Percentiles rank a stretch among this genome's conserved stretches.
These are phyloP conservation scores for Sebastes wilsoni DNA, from an alignment of 2,797 vertebrate genomes.

Conservation along the genomic window DNA sequence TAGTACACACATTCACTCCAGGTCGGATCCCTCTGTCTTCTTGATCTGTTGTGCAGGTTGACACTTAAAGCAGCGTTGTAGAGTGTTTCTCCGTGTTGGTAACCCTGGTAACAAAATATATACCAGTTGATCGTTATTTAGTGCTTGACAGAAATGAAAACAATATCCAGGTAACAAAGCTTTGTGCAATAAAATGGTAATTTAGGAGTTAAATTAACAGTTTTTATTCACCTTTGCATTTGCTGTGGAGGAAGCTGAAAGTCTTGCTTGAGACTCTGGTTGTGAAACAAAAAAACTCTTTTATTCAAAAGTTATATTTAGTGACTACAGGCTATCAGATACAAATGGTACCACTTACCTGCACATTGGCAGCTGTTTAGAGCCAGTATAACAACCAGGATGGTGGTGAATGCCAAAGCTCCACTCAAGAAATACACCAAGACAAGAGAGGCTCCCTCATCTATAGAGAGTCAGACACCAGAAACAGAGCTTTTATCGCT, in stretches of 20 bases:
- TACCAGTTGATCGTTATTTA: not conserved
- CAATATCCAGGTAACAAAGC: not conserved
- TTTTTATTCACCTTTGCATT: not conserved
- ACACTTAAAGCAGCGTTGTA: conserved; percentile 12
- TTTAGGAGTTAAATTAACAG: not conserved
- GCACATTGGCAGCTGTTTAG: not conserved
- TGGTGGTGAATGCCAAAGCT: not conserved
- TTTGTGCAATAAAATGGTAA: not conserved
- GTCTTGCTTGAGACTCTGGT: not conserved
- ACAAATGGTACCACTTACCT: conserved; percentile 4
- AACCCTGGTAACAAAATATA: not conserved
- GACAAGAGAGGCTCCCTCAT: not conserved
- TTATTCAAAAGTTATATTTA: not conserved
- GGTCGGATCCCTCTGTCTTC: not conserved
- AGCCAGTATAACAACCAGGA: not conserved
- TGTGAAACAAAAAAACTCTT: not conserved
- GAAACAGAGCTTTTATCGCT: too few species aligned
- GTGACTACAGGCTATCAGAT: not conserved
- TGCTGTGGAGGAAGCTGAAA: not conserved
- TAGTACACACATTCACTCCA: conserved; percentile 18
- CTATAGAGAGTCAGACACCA: not conserved
- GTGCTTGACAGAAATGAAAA: not conserved
- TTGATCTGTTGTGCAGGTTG: not conserved
- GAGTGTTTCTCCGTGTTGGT: not conserved
- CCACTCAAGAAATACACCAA: not conserved